phyloP scores from a whole-genome alignment of 2,797 vertebrate genomes.

The Sebastes itinus region DNA sequence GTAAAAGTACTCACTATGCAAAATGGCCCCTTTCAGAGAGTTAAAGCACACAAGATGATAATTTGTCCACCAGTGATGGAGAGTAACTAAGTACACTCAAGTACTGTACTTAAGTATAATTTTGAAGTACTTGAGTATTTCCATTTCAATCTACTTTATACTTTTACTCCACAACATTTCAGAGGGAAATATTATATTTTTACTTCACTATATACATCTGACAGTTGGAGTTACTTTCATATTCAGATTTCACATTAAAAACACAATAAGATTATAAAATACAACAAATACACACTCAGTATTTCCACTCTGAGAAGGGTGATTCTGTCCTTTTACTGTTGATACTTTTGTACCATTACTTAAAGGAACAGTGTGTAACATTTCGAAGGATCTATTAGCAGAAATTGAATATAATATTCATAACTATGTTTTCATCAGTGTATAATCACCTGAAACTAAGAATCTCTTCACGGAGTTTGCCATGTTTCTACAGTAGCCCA shows the following conservation, averaged over 20 bases:
- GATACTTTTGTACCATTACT: not conserved
- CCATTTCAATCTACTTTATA: not conserved
- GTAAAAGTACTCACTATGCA: not conserved
- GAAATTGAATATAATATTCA: no score
- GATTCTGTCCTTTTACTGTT: not conserved
- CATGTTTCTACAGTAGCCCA: no score
- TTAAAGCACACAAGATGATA: not conserved
- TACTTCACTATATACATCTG: not conserved
- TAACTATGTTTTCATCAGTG: no score
- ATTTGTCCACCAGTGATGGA: not conserved
- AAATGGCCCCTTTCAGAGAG: not conserved
- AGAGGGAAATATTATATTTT: not conserved
- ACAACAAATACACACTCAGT: not conserved
- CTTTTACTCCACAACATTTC: not conserved
- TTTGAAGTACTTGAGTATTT: not conserved
- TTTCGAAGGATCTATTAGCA: no score
- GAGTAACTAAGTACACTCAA: not conserved
- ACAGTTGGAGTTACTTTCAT: not conserved
- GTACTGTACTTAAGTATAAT: not conserved
- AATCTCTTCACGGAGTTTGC: no score
- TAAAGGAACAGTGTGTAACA: no score
- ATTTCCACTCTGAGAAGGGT: no score
- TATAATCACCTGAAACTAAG: no score
- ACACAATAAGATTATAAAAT: not conserved
- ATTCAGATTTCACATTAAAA: not conserved